phyloP scores from a whole-genome alignment of 1,140 invertebrate genomes.

The Pseudomyrmex flavicornis region DNA sequence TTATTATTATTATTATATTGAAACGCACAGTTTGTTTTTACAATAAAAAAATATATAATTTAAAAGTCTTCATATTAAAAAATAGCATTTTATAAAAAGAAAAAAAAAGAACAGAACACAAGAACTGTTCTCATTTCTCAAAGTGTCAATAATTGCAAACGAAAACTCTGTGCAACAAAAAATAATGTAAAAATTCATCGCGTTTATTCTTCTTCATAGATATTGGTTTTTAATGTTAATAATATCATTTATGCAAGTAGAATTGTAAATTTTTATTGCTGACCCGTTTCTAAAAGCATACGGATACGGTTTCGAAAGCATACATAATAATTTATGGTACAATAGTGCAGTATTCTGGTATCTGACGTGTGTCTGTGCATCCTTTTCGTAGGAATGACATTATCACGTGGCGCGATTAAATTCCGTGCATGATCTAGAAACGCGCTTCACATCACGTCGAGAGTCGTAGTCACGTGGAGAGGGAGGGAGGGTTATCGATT shows the following conservation, averaged over 20 bases:
- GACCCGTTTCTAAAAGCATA: neutral
- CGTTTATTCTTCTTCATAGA: too few species aligned
- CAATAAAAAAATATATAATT: too few species aligned
- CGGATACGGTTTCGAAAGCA: neutral
- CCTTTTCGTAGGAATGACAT: slow-evolving; percentile 35
- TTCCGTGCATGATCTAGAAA: slow-evolving; percentile 41
- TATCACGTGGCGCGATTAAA: slow-evolving; percentile 46
- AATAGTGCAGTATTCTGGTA: slow-evolving; percentile 24
- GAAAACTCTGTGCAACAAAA: too few species aligned
- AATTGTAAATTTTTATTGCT: neutral
- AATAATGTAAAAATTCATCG: too few species aligned
- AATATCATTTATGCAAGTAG: neutral
- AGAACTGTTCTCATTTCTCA: too few species aligned
- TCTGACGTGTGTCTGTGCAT: slow-evolving; percentile 19
- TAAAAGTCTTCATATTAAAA: too few species aligned
- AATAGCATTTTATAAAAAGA: too few species aligned
- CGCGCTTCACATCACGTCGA: neutral
- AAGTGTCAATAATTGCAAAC: too few species aligned
- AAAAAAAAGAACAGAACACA: too few species aligned
- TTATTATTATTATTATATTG: too few species aligned
- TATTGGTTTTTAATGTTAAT: too few species aligned
- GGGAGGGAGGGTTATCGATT: slow-evolving; percentile 24
- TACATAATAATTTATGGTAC: slow-evolving; percentile 42
- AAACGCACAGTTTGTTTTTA: too few species aligned
- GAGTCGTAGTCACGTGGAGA: neutral